A percentile compares a stretch with the other conserved stretches of the same genome.
Conservation (phyloP, 2,888 invertebrate species). For the Ennomos fuscantarius region DNA sequence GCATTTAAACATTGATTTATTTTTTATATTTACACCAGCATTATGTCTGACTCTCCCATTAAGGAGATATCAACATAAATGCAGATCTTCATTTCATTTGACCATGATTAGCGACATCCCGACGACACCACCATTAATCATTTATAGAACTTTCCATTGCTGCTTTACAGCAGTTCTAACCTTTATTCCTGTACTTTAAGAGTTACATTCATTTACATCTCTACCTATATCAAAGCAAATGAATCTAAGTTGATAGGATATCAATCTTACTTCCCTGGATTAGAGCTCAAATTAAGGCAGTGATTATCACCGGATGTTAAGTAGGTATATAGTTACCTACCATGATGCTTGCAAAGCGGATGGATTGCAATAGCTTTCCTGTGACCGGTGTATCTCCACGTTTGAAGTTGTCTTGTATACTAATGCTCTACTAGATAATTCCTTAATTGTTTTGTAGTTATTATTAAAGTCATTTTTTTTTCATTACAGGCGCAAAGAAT, state of each 20-base stretch:
- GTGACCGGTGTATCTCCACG: conserved; percentile 48
- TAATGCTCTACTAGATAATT: neutral
- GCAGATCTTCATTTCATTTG: conserved; percentile 51
- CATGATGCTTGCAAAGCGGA: conserved; percentile 54
- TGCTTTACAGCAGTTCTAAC: conserved; percentile 22
- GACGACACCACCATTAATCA: conserved; percentile 56
- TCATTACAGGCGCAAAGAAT: conserved; percentile 76
- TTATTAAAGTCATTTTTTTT: too few relatives aligned
- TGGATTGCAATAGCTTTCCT: conserved; percentile 66
- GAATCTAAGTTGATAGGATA: conserved; percentile 8
- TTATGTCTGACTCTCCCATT: conserved; percentile 10
- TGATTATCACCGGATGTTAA: conserved; percentile 29
- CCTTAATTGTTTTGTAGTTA: too few relatives aligned
- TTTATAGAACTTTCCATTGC: conserved; percentile 55
- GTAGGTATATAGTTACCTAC: conserved; percentile 40
- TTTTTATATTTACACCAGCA: conserved; percentile 1
- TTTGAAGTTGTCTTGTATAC: conserved; percentile 44
- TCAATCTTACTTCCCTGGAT: conserved; percentile 34
- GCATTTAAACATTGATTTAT: neutral
- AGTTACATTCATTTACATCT: conserved; percentile 20
- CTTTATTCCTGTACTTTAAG: conserved; percentile 15
- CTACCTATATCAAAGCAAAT: neutral
- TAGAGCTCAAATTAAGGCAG: conserved; percentile 40
- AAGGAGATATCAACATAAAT: conserved; percentile 30
- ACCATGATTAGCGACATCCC: conserved; percentile 61